Conservation (phyloP, 2,113 vertebrate species). For the Felis chaus region DNA sequence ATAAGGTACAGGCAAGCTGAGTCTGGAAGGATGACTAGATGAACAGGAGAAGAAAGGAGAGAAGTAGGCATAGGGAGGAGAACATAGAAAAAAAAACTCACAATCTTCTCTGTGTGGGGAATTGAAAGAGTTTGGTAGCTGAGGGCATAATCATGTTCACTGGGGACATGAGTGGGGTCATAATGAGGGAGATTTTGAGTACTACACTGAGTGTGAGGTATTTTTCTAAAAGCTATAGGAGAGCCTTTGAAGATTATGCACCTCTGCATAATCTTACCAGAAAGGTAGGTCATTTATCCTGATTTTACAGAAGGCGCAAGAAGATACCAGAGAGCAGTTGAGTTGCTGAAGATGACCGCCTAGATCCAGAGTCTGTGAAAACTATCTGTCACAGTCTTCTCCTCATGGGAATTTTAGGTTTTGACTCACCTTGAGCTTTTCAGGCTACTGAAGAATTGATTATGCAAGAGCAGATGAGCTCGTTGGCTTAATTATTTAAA, state of each 20-base stretch:
- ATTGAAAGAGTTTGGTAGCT: neutral
- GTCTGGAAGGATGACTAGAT: neutral
- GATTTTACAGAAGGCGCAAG: neutral
- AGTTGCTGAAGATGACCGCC: neutral
- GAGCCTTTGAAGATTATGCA: neutral
- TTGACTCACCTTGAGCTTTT: neutral
- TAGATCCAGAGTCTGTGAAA: neutral
- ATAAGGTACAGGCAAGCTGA: neutral
- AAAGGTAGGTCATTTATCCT: neutral
- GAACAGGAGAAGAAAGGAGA: neutral
- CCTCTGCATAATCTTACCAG: neutral
- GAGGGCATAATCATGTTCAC: neutral
- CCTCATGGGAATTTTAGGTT: neutral
- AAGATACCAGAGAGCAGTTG: neutral
- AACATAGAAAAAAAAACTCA: neutral
- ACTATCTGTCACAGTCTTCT: neutral
- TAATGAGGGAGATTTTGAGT: neutral
- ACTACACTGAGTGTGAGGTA: neutral
- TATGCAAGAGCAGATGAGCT: slow-evolving; percentile 17
- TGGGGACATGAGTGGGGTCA: rapidly evolving
- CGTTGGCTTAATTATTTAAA: slow-evolving; percentile 48
- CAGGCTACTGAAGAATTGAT: slow-evolving; percentile 29
- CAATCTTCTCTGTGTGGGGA: neutral
- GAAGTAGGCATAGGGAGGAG: no score
- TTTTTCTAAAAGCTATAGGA: neutral